phyloP scores from a whole-genome alignment of 2,888 invertebrate genomes.

The Drosophila mayaguana region DNA sequence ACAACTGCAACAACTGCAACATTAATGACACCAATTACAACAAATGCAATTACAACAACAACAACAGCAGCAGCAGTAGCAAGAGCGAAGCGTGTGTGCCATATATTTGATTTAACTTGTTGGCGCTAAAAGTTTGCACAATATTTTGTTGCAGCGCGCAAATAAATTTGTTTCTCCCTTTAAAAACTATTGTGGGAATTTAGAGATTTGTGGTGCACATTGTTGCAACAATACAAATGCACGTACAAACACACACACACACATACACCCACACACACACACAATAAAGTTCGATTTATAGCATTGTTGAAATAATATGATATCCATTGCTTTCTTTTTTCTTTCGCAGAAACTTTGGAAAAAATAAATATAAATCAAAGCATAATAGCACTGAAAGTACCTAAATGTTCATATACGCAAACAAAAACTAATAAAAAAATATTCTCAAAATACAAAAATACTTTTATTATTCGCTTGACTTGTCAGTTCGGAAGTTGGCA shows the following conservation, averaged over 20 bases:
- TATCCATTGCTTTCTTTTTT: conserved; percentile 7
- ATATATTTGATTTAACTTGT: conserved; percentile 81
- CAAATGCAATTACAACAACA: conserved; percentile 37
- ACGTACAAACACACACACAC: conserved; percentile 4
- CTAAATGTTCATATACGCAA: neutral
- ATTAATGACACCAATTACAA: conserved; percentile 52
- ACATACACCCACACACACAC: neutral
- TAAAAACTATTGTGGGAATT: conserved; percentile 80
- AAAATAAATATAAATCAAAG: conserved; percentile 7
- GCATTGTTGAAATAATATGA: conserved; percentile 17
- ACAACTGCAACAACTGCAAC: conserved; percentile 32
- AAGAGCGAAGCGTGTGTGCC: conserved; percentile 48
- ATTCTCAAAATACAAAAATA: neutral
- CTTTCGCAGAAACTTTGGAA: neutral
- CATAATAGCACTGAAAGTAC: neutral
- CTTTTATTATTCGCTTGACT: neutral
- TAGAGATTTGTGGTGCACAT: conserved; percentile 69
- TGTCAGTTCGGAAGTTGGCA: too few species aligned
- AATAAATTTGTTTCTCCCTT: conserved; percentile 74
- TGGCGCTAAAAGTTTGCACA: conserved; percentile 61
- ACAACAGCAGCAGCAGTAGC: conserved; percentile 14
- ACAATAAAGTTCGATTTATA: conserved; percentile 50
- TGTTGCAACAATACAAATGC: conserved; percentile 46
- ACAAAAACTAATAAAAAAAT: neutral
- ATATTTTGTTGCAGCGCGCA: conserved; percentile 64